Percentiles rank a stretch among this genome's conserved stretches.
Evolutionary conservation across 2,888 invertebrate species (phyloP).

Genomic region (Apamea epomidion): DNA sequence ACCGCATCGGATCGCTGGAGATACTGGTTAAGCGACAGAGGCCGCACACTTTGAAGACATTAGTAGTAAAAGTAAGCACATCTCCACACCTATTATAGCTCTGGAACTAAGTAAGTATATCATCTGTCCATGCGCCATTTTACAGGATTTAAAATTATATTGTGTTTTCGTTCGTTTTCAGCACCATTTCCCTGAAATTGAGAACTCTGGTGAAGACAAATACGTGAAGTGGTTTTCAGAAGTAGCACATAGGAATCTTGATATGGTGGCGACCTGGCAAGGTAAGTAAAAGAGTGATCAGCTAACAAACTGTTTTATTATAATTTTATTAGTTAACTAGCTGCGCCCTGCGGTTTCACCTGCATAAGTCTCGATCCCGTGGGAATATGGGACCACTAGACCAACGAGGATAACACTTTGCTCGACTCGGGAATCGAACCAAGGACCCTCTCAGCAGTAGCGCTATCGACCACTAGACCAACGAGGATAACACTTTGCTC

Average conservation of each 20-base stretch:
- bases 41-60: conserved; percentile 82
- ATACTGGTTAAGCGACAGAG: conserved; percentile 89
- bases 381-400: too few relatives aligned
- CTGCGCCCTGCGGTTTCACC: too few relatives aligned
- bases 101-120: too few relatives aligned
- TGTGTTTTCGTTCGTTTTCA: conserved; percentile 63
- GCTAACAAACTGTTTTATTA: not conserved
- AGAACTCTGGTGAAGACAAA: conserved; percentile 74
- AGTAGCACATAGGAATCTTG: conserved; percentile 90
- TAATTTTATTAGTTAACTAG: not conserved
- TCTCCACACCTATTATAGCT: too few relatives aligned
- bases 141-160: not conserved
- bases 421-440: too few relatives aligned
- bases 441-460: too few relatives aligned
- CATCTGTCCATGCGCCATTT: not conserved
- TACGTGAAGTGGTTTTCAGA: conserved; percentile 88
- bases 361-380: too few relatives aligned
- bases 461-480: too few relatives aligned
- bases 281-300: conserved; percentile 69
- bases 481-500: too few relatives aligned
- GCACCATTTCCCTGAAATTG: conserved; percentile 83
- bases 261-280: conserved; percentile 92
- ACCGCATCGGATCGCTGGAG: conserved; percentile 92
- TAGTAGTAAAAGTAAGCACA: conserved; percentile 71
- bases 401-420: too few relatives aligned